Evolutionary conservation across 2,113 vertebrate species (phyloP).

Genomic region (Gambusia holbrooki): DNA sequence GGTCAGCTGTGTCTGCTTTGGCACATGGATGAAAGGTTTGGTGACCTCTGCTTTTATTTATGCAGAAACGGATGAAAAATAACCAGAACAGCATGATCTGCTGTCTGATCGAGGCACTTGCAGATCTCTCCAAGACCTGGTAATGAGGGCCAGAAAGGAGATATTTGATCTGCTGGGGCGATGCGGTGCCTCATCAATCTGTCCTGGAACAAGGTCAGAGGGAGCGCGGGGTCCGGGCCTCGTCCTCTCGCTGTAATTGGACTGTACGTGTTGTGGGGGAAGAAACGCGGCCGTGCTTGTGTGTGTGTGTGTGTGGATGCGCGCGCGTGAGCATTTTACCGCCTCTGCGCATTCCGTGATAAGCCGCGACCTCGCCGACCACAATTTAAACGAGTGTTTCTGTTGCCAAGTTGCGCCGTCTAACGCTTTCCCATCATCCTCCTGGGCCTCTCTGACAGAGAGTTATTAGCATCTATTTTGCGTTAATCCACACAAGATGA

Average conservation of each 20-base stretch:
- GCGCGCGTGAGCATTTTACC: neutral
- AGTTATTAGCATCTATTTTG: constrained; percentile 50
- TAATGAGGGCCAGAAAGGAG: constrained; percentile 70
- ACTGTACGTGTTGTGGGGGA: constrained; percentile 49
- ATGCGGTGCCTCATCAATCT: constrained; percentile 70
- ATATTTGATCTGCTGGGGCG: constrained; percentile 72
- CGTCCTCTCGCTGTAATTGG: constrained; percentile 68
- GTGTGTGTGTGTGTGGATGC: neutral
- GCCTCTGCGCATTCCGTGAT: constrained; percentile 45
- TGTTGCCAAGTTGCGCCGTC: constrained; percentile 30
- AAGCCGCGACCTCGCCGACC: constrained; percentile 56
- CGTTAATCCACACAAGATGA: constrained; percentile 27
- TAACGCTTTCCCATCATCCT: constrained; percentile 35
- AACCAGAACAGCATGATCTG: constrained; percentile 3
- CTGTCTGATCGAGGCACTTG: constrained; percentile 19
- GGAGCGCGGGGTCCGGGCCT: constrained; percentile 50
- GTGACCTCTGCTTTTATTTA: constrained; percentile 2
- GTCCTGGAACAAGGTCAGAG: constrained; percentile 69
- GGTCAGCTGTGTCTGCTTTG: constrained; percentile 13
- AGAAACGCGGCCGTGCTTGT: neutral
- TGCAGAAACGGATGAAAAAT: constrained; percentile 4
- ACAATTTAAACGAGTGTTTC: constrained; percentile 47
- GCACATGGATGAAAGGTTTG: neutral
- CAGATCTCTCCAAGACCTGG: constrained; percentile 43
- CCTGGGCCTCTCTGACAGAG: constrained; percentile 13